phyloP scores from a whole-genome alignment of 2,888 invertebrate species.

The Aspidiotus rigidus region DNA sequence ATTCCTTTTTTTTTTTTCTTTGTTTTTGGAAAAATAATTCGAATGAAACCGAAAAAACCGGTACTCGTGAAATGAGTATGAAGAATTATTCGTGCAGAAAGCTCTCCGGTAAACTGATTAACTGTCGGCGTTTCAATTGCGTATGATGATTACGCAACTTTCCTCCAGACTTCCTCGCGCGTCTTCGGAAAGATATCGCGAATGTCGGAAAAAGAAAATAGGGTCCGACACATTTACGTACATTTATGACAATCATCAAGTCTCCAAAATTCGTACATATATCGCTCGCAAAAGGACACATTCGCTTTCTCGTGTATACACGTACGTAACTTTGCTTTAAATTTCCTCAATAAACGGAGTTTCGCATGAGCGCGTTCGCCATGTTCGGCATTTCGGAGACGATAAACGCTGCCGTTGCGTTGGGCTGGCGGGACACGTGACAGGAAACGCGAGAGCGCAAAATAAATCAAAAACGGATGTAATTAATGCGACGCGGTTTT shows the following conservation, averaged over 20 bases:
- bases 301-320: no score
- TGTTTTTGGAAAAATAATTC: slow-evolving; percentile 10
- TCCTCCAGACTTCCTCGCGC: no score
- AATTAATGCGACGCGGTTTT: slow-evolving; percentile 23
- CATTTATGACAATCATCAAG: no score
- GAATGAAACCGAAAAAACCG: slow-evolving; percentile 21
- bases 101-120: slow-evolving; percentile 23
- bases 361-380: slow-evolving; percentile 23
- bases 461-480: slow-evolving; percentile 31
- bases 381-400: slow-evolving; percentile 19
- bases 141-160: no score
- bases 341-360: slow-evolving; percentile 23
- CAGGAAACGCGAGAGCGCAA: slow-evolving; percentile 15
- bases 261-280: neutral
- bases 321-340: slow-evolving; percentile 7
- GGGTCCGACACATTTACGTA: no score
- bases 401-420: slow-evolving; percentile 22
- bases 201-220: no score
- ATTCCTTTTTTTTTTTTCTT: neutral
- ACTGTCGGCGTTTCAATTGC: slow-evolving; percentile 16
- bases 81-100: slow-evolving; percentile 29
- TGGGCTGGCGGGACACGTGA: slow-evolving; percentile 26
- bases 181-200: neutral
- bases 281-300: slow-evolving; percentile 10
- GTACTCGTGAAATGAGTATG: slow-evolving; percentile 18